Percentiles rank a stretch among this genome's conserved stretches.
Conservation (phyloP, 2,888 invertebrate genomes). For the Ophion slaviceki region DNA sequence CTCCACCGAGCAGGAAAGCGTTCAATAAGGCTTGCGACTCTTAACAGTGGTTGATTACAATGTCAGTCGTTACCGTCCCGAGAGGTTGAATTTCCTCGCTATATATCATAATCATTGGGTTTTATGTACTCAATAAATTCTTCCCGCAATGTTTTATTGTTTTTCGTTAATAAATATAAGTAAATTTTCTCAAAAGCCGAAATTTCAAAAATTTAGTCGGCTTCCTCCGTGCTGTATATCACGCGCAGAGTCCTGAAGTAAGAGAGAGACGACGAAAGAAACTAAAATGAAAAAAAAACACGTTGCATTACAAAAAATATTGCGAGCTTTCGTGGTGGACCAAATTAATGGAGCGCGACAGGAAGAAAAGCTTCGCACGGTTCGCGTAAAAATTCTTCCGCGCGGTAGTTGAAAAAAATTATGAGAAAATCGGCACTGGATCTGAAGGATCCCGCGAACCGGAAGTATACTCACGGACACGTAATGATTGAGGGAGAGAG, state of each 20-base stretch:
- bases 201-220: neutral
- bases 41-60: neutral
- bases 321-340: neutral
- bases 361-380: too few species aligned
- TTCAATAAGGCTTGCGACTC: neutral
- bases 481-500: slow-evolving; percentile 22
- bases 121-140: neutral
- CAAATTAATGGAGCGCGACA: neutral
- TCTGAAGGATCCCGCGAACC: neutral
- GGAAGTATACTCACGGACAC: slow-evolving; percentile 18
- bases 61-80: neutral
- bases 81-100: neutral
- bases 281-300: slow-evolving; percentile 38
- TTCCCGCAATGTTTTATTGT: neutral
- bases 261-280: slow-evolving; percentile 48
- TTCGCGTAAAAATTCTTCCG: neutral
- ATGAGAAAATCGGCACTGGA: neutral
- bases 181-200: neutral
- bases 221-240: slow-evolving; percentile 9
- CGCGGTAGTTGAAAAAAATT: neutral
- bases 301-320: neutral
- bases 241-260: slow-evolving; percentile 57
- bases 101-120: neutral
- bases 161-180: neutral
- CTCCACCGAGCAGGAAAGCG: neutral